These are phyloP conservation scores for Turdus rufiventris DNA, from an alignment of 2,113 vertebrate species.

Conservation along the genomic window DNA sequence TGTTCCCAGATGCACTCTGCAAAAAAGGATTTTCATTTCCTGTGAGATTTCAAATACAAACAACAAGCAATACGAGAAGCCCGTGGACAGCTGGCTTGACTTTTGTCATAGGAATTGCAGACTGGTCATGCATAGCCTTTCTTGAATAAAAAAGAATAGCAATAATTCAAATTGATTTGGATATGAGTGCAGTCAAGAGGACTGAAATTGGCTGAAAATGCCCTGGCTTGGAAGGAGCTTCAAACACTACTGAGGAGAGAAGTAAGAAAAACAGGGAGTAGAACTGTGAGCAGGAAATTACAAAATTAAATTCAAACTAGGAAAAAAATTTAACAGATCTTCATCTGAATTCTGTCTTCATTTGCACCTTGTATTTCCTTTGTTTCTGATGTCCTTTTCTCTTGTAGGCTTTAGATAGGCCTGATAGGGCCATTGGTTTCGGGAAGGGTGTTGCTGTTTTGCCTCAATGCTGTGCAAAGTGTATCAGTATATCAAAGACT, in stretches of 20 bases:
- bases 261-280: background rate
- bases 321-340: background rate
- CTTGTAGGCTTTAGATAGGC: background rate
- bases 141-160: background rate
- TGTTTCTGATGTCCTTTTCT: background rate
- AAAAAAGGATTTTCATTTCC: conserved; percentile 23
- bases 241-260: background rate
- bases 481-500: background rate
- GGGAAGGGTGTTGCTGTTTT: background rate
- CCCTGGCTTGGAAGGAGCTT: background rate
- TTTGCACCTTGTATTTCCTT: background rate
- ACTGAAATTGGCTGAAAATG: conserved; percentile 5
- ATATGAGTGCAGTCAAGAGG: background rate
- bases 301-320: background rate
- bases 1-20: conserved; percentile 1
- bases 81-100: background rate
- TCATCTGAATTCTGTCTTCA: background rate
- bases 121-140: background rate
- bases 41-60: background rate
- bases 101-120: background rate
- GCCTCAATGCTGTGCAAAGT: background rate
- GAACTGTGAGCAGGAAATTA: background rate
- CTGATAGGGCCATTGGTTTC: background rate
- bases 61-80: background rate
- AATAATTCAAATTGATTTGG: conserved; percentile 1